Evolutionary conservation across 2,888 invertebrate genomes (phyloP), one percentile per base, ranked within the genome.

Genomic region (Subacronicta megacephala): DNA sequence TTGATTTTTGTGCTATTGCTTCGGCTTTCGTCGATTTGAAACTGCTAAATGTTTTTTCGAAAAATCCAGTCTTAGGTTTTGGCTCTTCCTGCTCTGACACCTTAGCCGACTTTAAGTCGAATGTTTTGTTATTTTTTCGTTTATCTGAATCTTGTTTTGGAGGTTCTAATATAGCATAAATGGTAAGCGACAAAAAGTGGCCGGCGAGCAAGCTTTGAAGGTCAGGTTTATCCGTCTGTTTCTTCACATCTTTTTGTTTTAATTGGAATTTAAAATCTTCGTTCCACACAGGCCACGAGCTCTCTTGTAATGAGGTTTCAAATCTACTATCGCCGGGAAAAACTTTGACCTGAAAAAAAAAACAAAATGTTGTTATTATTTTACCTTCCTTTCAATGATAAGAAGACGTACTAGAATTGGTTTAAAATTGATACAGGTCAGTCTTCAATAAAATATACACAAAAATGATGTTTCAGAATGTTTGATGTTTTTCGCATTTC

Each of bases 211-310:
- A 93, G 72, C 95, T 95, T 72, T 95, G 95, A 64, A 94, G 88
- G 76, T 95, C 94, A 59, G 90, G 88, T 70, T 93, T 91, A 64
- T 94, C 94, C 7, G 90, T 75, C 29, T 87, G 73, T 63, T 93
- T 90, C 61, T 89, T 91, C 67, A 92, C 88, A 69, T 95, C 95
- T 82, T 95, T 95, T 60, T 90, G 95, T 74, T 94, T 94, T 60
- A 97, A 77, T 40, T 95, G 95, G 84, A 97, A 97, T 74, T 95
- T 95, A 80, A 97, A 97, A 67, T 96, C 96, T 88, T 97, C 96
- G 83, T 97, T 97, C 95, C 96, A 97, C 52, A 96, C 95, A 0
- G 97, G 97, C 97, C 97, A 97, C 0, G 97, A 96, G 79, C 96
- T 96, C 72, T 96, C 96, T 82, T 96, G 96, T 72, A 96, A 90